phyloP scores from a whole-genome alignment of 2,888 invertebrate species.

The Eutolmus rufibarbis region DNA sequence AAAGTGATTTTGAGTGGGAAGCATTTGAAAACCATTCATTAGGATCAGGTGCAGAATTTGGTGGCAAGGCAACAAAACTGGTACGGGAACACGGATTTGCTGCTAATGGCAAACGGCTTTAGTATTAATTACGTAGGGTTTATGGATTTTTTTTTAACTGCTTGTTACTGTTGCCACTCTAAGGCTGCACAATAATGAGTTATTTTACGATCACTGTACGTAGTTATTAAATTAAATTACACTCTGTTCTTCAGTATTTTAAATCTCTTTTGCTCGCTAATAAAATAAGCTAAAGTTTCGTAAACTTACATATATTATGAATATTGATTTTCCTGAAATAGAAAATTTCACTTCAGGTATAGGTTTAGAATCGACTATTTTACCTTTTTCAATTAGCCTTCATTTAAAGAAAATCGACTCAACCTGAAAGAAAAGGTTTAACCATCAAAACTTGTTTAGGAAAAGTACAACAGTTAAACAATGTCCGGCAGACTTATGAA shows the following conservation, averaged over 20 bases:
- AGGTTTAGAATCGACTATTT: background rate
- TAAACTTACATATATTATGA: too few relatives aligned
- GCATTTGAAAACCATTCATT: background rate
- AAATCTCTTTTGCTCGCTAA: background rate
- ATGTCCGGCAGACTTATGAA: background rate
- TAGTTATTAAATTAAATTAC: too few relatives aligned
- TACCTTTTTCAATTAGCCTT: background rate
- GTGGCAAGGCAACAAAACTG: background rate
- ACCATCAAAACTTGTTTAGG: background rate
- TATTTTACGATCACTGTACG: too few relatives aligned
- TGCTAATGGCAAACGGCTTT: background rate
- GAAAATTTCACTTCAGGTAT: background rate
- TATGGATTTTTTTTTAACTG: background rate
- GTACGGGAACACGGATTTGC: background rate
- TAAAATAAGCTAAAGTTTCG: background rate
- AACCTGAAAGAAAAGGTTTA: background rate
- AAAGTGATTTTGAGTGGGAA: background rate
- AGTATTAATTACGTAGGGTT: background rate
- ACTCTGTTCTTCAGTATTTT: background rate
- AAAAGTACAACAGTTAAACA: background rate
- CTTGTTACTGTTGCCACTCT: background rate
- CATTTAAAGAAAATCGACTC: background rate
- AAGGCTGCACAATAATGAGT: background rate
- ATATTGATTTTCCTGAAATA: background rate
- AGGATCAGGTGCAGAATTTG: background rate